phyloP scores from a whole-genome alignment of 2,797 vertebrate species.

The Lagocephalus sceleratus region DNA sequence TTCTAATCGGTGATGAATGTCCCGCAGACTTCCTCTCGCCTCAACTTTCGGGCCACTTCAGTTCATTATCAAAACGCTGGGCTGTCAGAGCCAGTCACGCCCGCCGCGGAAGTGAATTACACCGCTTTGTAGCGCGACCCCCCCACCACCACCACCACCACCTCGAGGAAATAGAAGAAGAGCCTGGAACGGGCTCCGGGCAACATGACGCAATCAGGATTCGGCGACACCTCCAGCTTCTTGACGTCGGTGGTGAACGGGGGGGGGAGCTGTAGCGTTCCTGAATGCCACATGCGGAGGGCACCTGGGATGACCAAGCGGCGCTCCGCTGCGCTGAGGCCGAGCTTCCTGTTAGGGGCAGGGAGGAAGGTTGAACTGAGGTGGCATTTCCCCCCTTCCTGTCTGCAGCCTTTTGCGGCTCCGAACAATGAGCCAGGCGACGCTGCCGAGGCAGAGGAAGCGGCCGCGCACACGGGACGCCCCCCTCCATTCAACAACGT shows the following conservation, averaged over 20 bases:
- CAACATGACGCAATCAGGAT: neutral
- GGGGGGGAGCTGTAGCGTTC: too few relatives aligned
- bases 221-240: slow-evolving; percentile 29
- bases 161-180: too few relatives aligned
- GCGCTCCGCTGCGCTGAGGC: slow-evolving; percentile 35
- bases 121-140: neutral
- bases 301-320: slow-evolving; percentile 29
- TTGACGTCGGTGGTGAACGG: too few relatives aligned
- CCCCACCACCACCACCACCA: too few relatives aligned
- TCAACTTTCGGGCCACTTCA: slow-evolving; percentile 10
- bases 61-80: slow-evolving; percentile 22
- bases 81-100: slow-evolving; percentile 12
- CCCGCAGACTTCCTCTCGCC: slow-evolving; percentile 26
- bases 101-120: slow-evolving; percentile 1
- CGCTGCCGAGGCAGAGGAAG: slow-evolving; percentile 27
- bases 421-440: slow-evolving; percentile 49
- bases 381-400: slow-evolving; percentile 57
- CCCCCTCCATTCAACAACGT: too few relatives aligned
- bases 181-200: neutral
- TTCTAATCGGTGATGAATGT: slow-evolving; percentile 28
- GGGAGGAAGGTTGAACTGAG: slow-evolving; percentile 4
- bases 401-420: slow-evolving; percentile 12
- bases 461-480: too few relatives aligned
- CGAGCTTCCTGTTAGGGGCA: slow-evolving; percentile 44
- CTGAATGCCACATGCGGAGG: slow-evolving; percentile 10